Conservation (phyloP, 2,888 invertebrate species). For the Neoascia interrupta region DNA sequence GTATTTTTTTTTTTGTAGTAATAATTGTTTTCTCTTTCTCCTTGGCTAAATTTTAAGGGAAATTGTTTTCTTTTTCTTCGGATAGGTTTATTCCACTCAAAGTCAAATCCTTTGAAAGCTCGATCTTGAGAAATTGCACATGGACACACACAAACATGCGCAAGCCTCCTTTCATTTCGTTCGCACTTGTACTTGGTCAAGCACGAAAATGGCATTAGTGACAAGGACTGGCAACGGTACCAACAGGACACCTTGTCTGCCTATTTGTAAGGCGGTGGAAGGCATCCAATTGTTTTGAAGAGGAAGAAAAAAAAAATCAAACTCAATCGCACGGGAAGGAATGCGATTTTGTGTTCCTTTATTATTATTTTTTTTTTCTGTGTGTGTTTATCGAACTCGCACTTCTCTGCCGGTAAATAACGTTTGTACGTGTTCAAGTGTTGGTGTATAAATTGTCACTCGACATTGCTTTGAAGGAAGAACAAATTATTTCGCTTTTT, state of each 20-base stretch:
- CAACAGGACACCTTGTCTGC: neutral
- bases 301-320: no score
- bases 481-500: constrained; percentile 32
- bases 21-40: neutral
- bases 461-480: constrained; percentile 7
- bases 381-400: neutral
- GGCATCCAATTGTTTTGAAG: constrained; percentile 2
- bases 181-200: constrained; percentile 45
- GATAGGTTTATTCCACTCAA: constrained; percentile 13
- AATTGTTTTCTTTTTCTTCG: constrained; percentile 30
- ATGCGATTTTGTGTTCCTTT: constrained; percentile 14
- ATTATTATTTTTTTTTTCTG: neutral
- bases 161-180: constrained; percentile 9
- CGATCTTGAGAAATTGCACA: constrained; percentile 8
- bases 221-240: constrained; percentile 8
- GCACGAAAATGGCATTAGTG: constrained; percentile 52
- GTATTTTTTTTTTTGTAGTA: neutral
- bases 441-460: constrained; percentile 32
- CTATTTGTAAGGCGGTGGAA: neutral
- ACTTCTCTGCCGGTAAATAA: neutral
- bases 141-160: neutral
- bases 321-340: constrained; percentile 50
- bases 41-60: neutral
- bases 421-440: constrained; percentile 10
- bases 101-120: neutral